phyloP scores from a whole-genome alignment of 2,113 vertebrate species.

The Syngnathus scovelli region DNA sequence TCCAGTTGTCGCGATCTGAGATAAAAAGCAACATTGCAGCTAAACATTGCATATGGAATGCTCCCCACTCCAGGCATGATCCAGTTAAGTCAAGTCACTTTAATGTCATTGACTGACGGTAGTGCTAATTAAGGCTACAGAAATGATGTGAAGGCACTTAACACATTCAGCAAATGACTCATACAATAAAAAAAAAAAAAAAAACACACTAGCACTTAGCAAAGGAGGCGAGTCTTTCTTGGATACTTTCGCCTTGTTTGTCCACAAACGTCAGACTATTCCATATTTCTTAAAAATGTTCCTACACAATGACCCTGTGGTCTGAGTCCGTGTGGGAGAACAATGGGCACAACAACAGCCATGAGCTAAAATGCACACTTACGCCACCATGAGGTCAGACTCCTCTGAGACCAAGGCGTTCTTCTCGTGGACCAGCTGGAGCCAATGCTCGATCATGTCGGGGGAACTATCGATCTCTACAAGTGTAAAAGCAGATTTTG shows the following conservation, averaged over 20 bases:
- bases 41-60: not conserved
- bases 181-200: too few relatives aligned
- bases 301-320: not conserved
- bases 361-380: conserved; percentile 55
- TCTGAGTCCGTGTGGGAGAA: not conserved
- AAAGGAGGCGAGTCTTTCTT: too few relatives aligned
- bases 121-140: not conserved
- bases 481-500: not conserved
- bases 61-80: not conserved
- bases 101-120: not conserved
- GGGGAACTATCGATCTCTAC: conserved; percentile 47
- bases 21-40: not conserved
- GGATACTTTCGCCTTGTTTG: too few relatives aligned
- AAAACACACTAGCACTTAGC: too few relatives aligned
- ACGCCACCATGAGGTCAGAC: conserved; percentile 92
- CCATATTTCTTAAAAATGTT: too few relatives aligned
- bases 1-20: conserved; percentile 83
- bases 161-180: not conserved
- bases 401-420: conserved; percentile 84
- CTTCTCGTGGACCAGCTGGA: conserved; percentile 84
- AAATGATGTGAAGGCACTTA: not conserved
- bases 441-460: conserved; percentile 79
- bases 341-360: too few relatives aligned
- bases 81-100: not conserved
- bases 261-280: too few relatives aligned